Conservation (phyloP, 2,797 vertebrate genomes). For the Echiichthys vipera region DNA sequence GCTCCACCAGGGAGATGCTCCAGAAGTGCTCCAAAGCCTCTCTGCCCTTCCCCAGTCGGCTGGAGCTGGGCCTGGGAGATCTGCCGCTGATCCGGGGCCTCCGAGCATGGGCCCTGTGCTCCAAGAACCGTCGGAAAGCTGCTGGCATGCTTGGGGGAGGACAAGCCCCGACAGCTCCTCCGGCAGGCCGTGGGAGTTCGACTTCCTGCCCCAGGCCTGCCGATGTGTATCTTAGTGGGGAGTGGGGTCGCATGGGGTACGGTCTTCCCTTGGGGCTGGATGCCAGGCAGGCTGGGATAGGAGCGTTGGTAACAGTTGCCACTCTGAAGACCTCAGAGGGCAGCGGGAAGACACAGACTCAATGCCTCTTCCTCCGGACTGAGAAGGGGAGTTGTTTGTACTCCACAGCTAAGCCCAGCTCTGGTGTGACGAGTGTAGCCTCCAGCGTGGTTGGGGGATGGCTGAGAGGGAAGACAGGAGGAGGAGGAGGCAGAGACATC, state of each 20-base stretch:
- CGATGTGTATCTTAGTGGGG: slow-evolving; percentile 67
- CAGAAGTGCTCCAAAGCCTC: slow-evolving; percentile 75
- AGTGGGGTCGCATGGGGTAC: slow-evolving; percentile 71
- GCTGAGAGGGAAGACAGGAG: slow-evolving; percentile 71
- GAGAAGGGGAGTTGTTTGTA: slow-evolving; percentile 83
- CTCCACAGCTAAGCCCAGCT: slow-evolving; percentile 69
- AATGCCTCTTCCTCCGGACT: slow-evolving; percentile 82
- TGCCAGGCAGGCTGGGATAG: slow-evolving; percentile 74
- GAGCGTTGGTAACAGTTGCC: slow-evolving; percentile 85
- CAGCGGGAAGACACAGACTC: slow-evolving; percentile 84
- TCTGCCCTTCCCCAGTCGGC: slow-evolving; percentile 77
- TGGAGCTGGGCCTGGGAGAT: slow-evolving; percentile 80
- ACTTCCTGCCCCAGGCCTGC: slow-evolving; percentile 63
- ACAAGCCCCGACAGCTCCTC: slow-evolving; percentile 53
- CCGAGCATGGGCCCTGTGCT: slow-evolving; percentile 84
- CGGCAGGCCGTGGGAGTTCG: slow-evolving; percentile 25
- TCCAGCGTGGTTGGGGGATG: slow-evolving; percentile 69
- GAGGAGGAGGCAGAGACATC: slow-evolving; percentile 58
- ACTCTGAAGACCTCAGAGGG: slow-evolving; percentile 84
- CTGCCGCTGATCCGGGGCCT: slow-evolving; percentile 83
- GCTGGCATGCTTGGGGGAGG: slow-evolving; percentile 50
- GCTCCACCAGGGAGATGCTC: slow-evolving; percentile 69
- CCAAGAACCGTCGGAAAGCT: slow-evolving; percentile 77
- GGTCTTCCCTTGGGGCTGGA: slow-evolving; percentile 73
- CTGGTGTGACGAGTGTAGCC: slow-evolving; percentile 29